phyloP scores from a whole-genome alignment of 2,888 invertebrate species.

The Lycophotia porphyrea region DNA sequence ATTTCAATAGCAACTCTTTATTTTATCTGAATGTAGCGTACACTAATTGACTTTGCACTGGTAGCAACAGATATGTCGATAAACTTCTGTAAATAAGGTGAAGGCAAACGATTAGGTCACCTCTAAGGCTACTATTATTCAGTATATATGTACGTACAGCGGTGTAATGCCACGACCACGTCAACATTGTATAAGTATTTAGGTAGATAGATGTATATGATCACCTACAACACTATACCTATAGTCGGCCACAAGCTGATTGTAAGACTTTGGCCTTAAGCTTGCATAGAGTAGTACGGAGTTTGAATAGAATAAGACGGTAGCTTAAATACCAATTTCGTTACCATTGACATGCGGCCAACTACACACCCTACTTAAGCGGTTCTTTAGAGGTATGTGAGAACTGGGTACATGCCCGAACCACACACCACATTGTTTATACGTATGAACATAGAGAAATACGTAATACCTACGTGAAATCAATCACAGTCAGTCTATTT shows the following conservation, averaged over 20 bases:
- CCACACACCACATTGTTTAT: conserved; percentile 12
- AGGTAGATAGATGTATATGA: neutral
- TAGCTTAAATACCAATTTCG: neutral
- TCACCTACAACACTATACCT: neutral
- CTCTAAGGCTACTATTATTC: conserved; percentile 65
- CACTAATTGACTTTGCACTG: conserved; percentile 30
- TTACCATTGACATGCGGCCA: neutral
- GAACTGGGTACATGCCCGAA: neutral
- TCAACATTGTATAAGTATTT: conserved; percentile 49
- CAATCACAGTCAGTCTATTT: conserved; percentile 9
- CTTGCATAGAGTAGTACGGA: neutral
- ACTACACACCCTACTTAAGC: too few relatives aligned
- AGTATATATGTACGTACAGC: conserved; percentile 49
- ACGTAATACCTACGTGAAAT: conserved; percentile 9
- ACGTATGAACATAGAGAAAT: neutral
- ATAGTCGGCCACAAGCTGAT: neutral
- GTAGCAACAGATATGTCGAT: conserved; percentile 58
- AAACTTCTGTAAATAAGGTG: conserved; percentile 76
- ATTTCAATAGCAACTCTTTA: neutral
- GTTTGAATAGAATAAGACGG: neutral
- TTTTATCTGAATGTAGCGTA: conserved; percentile 19
- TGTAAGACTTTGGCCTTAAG: neutral
- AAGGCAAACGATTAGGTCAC: conserved; percentile 80
- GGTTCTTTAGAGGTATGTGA: neutral
- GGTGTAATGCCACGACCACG: conserved; percentile 66